phyloP scores from a whole-genome alignment of 2,797 vertebrate genomes.

The Pteropus rufus region DNA sequence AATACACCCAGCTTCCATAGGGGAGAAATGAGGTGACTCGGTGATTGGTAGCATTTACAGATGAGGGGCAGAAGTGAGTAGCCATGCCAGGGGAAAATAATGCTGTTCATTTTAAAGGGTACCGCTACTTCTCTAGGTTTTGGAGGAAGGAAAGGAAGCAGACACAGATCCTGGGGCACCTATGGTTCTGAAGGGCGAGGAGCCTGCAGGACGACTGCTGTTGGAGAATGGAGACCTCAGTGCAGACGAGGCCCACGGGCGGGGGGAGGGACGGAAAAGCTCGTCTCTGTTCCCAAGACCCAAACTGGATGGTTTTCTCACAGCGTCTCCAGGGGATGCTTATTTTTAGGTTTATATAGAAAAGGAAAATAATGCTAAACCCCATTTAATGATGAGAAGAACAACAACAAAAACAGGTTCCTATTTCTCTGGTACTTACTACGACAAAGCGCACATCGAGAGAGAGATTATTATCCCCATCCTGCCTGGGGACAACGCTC shows the following conservation, averaged over 20 bases:
- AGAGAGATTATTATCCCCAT: neutral
- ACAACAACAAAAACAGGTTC: neutral
- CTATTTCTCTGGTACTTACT: neutral
- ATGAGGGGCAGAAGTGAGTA: neutral
- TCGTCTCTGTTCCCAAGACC: neutral
- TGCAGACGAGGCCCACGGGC: neutral
- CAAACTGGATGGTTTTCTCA: neutral
- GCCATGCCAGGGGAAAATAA: neutral
- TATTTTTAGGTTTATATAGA: neutral
- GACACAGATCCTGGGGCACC: neutral
- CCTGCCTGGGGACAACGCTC: neutral
- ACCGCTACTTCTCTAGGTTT: neutral
- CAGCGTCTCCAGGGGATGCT: neutral
- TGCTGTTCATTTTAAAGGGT: neutral
- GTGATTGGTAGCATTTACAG: neutral
- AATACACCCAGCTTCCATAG: neutral
- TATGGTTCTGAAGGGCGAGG: neutral
- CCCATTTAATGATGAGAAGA: neutral
- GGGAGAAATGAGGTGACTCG: neutral
- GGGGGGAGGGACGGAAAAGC: neutral
- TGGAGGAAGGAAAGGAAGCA: neutral
- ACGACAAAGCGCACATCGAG: neutral
- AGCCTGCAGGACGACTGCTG: neutral
- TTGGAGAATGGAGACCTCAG: neutral
- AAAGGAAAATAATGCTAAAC: neutral